Evolutionary conservation across 2,797 vertebrate genomes (phyloP).

Genomic region (Oreortyx pictus): DNA sequence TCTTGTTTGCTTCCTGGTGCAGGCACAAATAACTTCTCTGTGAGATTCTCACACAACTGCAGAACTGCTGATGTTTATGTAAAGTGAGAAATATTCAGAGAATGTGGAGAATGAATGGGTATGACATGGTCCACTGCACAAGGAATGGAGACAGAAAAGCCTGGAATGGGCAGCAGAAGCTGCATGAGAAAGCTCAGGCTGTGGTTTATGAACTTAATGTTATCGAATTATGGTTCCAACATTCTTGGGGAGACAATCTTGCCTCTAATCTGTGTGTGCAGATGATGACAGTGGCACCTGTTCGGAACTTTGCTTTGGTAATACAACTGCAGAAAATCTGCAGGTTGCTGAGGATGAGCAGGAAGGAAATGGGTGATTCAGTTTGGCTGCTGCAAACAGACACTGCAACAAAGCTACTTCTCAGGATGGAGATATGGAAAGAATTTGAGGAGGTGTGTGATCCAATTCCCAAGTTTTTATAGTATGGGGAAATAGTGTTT

Average conservation of each 20-base stretch:
- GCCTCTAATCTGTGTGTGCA: not conserved
- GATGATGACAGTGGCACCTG: not conserved
- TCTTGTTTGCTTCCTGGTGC: not conserved
- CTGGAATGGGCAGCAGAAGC: not conserved
- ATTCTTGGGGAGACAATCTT: not conserved
- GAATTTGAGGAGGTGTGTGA: not conserved
- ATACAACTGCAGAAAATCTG: not conserved
- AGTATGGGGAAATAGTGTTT: not conserved
- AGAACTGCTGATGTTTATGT: not conserved
- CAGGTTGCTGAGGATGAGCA: not conserved
- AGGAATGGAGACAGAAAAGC: not conserved
- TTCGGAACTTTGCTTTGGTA: not conserved
- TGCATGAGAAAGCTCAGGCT: not conserved
- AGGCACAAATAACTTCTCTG: not conserved
- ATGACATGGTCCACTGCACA: not conserved
- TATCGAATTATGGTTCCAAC: constrained; percentile 31
- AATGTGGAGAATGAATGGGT: not conserved
- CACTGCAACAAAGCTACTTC: constrained; percentile 4
- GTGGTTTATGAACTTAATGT: constrained; percentile 13
- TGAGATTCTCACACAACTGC: not conserved
- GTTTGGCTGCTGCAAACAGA: not conserved
- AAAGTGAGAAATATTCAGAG: not conserved
- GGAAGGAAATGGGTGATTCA: not conserved
- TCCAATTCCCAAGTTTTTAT: not conserved
- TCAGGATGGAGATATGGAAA: not conserved